Conservation (phyloP, 2,113 vertebrate species). For the Tragelaphus imberbis region DNA sequence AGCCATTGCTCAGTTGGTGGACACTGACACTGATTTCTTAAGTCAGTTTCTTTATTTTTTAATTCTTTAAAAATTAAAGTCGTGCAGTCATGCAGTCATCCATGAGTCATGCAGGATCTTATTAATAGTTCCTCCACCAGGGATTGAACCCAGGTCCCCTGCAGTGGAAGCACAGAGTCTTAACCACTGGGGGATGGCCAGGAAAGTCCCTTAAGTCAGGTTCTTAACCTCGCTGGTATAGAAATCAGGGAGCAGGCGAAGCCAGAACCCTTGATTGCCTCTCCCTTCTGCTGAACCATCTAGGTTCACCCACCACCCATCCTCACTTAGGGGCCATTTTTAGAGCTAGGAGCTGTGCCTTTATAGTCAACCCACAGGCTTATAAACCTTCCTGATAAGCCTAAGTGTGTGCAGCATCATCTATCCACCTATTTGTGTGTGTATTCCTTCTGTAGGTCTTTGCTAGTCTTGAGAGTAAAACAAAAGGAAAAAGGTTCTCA, state of each 20-base stretch:
- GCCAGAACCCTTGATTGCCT: fast-evolving
- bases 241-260: neutral
- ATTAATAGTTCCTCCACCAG: neutral
- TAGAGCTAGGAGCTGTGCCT: neutral
- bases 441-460: neutral
- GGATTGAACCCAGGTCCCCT: neutral
- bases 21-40: too few relatives aligned
- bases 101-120: neutral
- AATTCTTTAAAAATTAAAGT: neutral
- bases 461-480: neutral
- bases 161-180: neutral
- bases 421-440: neutral
- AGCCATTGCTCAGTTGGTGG: too few relatives aligned
- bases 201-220: neutral
- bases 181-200: neutral
- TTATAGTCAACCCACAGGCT: fast-evolving
- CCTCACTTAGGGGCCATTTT: neutral
- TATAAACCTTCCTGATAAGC: neutral
- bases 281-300: neutral
- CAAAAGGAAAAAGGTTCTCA: neutral
- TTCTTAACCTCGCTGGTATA: neutral
- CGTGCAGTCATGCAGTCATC: neutral
- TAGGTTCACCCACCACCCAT: neutral
- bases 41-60: neutral
- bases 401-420: neutral